Percentiles rank a stretch among this genome's conserved stretches.
These are phyloP conservation scores for Autographa pulchrina DNA, from an alignment of 2,888 invertebrate genomes.

Conservation along the genomic window DNA sequence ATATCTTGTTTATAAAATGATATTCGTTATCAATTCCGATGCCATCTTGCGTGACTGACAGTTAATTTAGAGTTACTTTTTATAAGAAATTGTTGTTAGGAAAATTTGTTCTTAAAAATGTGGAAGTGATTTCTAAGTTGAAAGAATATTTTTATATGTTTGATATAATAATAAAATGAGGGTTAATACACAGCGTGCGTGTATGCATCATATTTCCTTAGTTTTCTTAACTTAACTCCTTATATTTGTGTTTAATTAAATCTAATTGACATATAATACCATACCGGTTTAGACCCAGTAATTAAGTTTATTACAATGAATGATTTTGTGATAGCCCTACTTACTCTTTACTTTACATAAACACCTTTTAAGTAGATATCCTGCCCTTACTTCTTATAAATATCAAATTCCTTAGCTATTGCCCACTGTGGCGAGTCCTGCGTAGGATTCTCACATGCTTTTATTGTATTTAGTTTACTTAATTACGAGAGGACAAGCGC, in stretches of 20 bases:
- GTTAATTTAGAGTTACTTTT: constrained; percentile 24
- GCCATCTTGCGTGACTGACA: constrained; percentile 21
- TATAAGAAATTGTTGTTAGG: not conserved
- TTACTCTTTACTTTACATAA: too few species aligned
- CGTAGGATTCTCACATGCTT: constrained; percentile 63
- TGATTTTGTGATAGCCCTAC: too few species aligned
- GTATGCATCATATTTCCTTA: too few species aligned
- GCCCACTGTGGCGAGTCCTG: constrained; percentile 48
- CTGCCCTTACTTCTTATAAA: not conserved
- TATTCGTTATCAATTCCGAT: constrained; percentile 27
- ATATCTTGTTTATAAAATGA: constrained; percentile 37
- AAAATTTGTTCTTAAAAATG: not conserved
- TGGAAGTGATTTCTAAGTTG: not conserved
- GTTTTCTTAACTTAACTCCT: too few species aligned
- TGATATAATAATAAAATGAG: too few species aligned
- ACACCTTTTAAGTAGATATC: too few species aligned
- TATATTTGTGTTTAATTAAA: too few species aligned
- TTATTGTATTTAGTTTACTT: constrained; percentile 68
- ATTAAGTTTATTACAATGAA: too few species aligned
- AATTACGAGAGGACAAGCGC: constrained; percentile 71
- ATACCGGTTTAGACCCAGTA: too few species aligned
- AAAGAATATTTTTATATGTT: too few species aligned
- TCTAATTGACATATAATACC: too few species aligned
- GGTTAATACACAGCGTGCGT: too few species aligned
- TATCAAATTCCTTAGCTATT: not conserved